Evolutionary conservation across 2,797 vertebrate species (phyloP), one percentile per base, ranked within the genome.

Genomic region (Crossoptilon crossoptilon): DNA sequence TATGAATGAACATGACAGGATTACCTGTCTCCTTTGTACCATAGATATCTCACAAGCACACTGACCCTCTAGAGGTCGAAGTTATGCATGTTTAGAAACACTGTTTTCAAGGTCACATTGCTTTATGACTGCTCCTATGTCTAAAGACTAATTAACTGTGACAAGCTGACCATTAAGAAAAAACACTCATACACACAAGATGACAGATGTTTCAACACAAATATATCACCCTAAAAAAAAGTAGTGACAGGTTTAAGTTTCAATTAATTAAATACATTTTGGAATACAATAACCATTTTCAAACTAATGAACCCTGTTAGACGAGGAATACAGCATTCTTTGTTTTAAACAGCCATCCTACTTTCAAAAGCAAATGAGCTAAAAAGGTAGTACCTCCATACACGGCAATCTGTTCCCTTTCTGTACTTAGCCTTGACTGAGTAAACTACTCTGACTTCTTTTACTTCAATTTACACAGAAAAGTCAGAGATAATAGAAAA

Each of bases 81-180:
- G 62, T 77, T 84, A 75, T 53, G 77, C 46, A 56, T 95, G 78
- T 91, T 93, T 86, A 88, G 94, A 97, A 97, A 93, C 80, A 81
- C 60, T 76, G 80, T 90, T 96, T 94, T 96, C 96, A 97, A 97
- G 97, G 96, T 96, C 70, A 64, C 94, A 95, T 90, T 95, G 88
- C 89, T 97, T 97, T 96, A 96, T 91, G 93, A 92, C 87, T 95
- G 83, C 84, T 97, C 94, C 88, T 96, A 95, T 19, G 44, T 90
- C 74, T 83, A 81, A 97, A 95, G 94, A 95, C 92, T 97, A 97
- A 98, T 98, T 97, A 98, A 94, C 91, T 95, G 91, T 96, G 95
- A 97, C 97, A 97, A 96, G 92, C 43, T 97, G 97, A 97, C 97
- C 97, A 96, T 94, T 96, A 95, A 72, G 96, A 96, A 95, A 96